A percentile compares a stretch with the other conserved stretches of the same genome.
Evolutionary conservation across 1,140 invertebrate genomes (phyloP).

Genomic region (Musca vetustissima): DNA sequence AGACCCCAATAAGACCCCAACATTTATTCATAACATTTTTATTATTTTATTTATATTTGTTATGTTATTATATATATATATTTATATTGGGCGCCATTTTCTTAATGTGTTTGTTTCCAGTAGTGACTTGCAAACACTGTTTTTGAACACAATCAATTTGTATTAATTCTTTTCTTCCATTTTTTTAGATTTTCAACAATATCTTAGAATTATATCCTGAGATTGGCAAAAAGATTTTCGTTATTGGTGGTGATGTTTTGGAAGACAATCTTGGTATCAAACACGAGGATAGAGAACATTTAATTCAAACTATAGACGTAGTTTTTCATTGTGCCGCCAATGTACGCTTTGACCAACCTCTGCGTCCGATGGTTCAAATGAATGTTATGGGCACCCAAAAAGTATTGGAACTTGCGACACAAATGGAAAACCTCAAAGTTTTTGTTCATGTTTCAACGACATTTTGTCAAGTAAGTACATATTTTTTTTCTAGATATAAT

Average conservation of each 20-base stretch:
- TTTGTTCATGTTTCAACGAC: conserved; percentile 82
- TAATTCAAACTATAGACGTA: conserved; percentile 69
- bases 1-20: no score
- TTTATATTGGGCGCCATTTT: no score
- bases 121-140: no score
- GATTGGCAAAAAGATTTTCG: conserved; percentile 71
- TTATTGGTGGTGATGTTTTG: conserved; percentile 83
- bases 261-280: conserved; percentile 75
- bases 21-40: no score
- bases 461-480: conserved; percentile 60
- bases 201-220: conserved; percentile 63
- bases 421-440: conserved; percentile 69
- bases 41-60: no score
- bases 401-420: conserved; percentile 66
- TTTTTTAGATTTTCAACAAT: conserved; percentile 68
- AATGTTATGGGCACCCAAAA: conserved; percentile 70
- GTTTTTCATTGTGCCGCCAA: conserved; percentile 92
- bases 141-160: neutral
- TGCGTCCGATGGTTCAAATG: conserved; percentile 70
- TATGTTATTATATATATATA: no score
- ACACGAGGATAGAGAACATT: conserved; percentile 61
- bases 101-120: no score
- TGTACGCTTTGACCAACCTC: conserved; percentile 83
- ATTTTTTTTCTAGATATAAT: no score
- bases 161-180: neutral